Evolutionary conservation across 2,113 vertebrate genomes (phyloP).

Genomic region (Gymnorhina tibicen): DNA sequence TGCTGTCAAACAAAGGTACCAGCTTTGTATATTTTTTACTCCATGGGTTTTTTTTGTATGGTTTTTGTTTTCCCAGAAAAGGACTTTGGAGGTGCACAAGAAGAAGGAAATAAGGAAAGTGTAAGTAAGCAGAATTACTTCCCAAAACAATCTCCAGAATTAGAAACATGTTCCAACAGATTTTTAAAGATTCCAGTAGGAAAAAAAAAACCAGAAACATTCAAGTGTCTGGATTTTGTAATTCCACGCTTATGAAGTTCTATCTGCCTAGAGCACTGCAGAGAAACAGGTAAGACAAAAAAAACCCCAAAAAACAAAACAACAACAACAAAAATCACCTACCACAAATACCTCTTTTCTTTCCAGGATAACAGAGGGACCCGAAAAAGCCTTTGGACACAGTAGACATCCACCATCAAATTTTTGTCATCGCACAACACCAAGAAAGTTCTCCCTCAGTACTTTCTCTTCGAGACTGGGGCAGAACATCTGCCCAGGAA

Average conservation of each 20-base stretch:
- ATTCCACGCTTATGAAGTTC: neutral
- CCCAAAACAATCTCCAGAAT: neutral
- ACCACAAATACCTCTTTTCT: neutral
- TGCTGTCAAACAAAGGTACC: accelerated
- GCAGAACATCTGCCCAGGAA: accelerated
- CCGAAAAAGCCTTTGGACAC: accelerated
- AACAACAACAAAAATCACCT: neutral
- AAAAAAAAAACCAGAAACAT: neutral
- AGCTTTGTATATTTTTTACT: neutral
- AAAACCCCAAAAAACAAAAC: neutral
- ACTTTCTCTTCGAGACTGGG: accelerated
- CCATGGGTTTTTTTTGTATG: neutral
- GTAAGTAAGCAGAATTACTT: neutral
- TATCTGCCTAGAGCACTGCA: neutral
- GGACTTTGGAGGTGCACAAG: accelerated
- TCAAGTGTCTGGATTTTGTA: neutral
- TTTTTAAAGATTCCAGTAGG: neutral
- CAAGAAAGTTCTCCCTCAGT: accelerated
- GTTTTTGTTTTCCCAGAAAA: neutral
- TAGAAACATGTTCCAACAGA: neutral
- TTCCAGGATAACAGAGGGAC: accelerated
- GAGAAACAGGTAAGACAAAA: neutral
- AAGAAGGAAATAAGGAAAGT: neutral
- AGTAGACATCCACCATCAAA: accelerated
- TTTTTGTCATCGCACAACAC: accelerated